These are phyloP conservation scores for Automeris io DNA, from an alignment of 2,888 invertebrate genomes.

Conservation along the genomic window DNA sequence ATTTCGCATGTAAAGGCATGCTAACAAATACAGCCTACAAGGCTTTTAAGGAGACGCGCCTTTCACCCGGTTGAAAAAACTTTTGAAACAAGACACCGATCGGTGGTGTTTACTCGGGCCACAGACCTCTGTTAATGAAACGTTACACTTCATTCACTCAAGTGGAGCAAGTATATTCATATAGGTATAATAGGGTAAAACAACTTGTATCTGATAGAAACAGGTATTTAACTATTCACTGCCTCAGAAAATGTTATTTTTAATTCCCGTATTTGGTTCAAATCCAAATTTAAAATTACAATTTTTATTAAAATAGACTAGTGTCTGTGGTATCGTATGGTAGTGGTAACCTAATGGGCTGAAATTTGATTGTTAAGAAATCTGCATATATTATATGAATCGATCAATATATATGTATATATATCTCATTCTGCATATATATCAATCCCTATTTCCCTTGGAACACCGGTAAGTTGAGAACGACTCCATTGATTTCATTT, in stretches of 20 bases:
- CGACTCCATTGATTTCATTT: too few species aligned
- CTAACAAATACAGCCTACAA: constrained; percentile 63
- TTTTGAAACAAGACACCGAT: constrained; percentile 66
- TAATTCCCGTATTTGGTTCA: too few species aligned
- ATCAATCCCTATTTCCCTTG: too few species aligned
- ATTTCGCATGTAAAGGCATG: constrained; percentile 44
- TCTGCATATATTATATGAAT: too few species aligned
- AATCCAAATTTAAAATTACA: too few species aligned
- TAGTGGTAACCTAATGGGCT: too few species aligned
- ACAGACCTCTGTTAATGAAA: constrained; percentile 58
- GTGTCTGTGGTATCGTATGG: too few species aligned
- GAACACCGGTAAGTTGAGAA: too few species aligned
- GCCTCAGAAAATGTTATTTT: not conserved
- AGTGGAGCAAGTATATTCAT: constrained; percentile 42
- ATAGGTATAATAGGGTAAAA: constrained; percentile 26
- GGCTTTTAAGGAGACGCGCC: constrained; percentile 67
- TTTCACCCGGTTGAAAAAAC: constrained; percentile 57
- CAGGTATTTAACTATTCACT: not conserved
- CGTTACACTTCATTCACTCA: constrained; percentile 62
- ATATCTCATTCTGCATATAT: too few species aligned
- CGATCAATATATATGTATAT: too few species aligned
- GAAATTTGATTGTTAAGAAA: too few species aligned
- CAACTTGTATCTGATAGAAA: constrained; percentile 14
- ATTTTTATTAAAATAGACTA: too few species aligned
- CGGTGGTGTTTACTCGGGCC: constrained; percentile 49